Percentiles rank a stretch among this genome's conserved stretches.
Evolutionary conservation across 2,797 vertebrate genomes (phyloP).

Genomic region (Octomys mimax): DNA sequence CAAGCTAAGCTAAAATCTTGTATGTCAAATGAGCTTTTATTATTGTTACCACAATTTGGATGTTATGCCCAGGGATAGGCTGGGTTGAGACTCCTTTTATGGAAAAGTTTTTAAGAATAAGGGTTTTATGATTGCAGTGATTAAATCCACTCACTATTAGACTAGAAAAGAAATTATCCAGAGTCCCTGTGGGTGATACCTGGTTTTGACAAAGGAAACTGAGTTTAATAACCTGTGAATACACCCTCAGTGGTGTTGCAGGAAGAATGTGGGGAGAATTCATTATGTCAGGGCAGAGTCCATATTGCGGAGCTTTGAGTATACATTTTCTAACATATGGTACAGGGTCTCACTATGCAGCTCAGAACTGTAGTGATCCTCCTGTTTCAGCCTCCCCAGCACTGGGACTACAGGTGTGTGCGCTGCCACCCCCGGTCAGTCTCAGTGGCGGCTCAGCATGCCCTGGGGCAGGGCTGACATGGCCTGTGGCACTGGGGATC

Average conservation of each 20-base stretch:
- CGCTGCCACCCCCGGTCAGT: too few relatives aligned
- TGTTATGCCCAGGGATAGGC: not conserved
- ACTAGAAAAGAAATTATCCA: not conserved
- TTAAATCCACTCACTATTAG: not conserved
- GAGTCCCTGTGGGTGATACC: accelerated
- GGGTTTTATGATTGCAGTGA: not conserved
- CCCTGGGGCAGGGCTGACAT: too few relatives aligned
- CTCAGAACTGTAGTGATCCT: too few relatives aligned
- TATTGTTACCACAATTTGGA: not conserved
- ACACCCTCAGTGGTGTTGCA: not conserved
- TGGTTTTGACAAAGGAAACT: constrained; percentile 6
- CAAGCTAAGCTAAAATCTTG: not conserved
- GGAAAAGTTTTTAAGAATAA: not conserved
- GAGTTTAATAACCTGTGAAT: not conserved
- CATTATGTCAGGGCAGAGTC: not conserved
- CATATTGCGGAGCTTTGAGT: constrained; percentile 10
- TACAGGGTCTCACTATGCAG: too few relatives aligned
- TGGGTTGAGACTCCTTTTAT: constrained; percentile 24
- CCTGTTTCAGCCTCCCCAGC: too few relatives aligned
- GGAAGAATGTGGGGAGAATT: not conserved
- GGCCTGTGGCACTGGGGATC: too few relatives aligned
- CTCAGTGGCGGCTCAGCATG: too few relatives aligned
- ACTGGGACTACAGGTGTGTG: too few relatives aligned
- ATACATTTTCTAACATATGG: too few relatives aligned
- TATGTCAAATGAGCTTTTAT: not conserved